Evolutionary conservation across 2,888 invertebrate species (phyloP), one percentile per base, ranked within the genome.

Genomic region (Synergus laeviventris): DNA sequence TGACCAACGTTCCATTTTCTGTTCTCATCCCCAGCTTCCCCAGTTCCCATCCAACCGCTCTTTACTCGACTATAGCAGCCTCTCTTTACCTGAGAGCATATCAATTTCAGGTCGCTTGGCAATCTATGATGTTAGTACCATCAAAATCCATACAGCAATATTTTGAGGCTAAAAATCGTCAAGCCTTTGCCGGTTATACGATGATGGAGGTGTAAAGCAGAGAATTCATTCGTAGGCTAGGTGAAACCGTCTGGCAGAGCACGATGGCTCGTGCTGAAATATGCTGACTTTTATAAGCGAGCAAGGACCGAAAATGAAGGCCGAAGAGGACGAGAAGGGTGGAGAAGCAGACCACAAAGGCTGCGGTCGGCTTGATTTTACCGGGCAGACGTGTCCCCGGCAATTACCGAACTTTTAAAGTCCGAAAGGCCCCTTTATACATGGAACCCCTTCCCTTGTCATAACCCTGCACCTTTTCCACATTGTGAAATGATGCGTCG

Each of bases 361-460:
- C 89, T 90, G 89, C 81, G 90, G 90, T 89, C 85, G 87, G 87
- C 88, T 89, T 87, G 86, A 90, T 90, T 90, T 89, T 89, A 88
- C 87, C 86, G 84, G 82, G 86, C 87, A 87, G 89, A 90, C 90
- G 87, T 89, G 89, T 89, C 88, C 88, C 84, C 88, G 84, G 87
- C 89, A 91, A 91, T 91, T 91, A 91, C 86, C 85, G 86, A 88
- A 89, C 89, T 89, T 89, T 89, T 88, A 88, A 88, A 90, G 86
- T 87, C 85, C 85, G 82, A 88, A 88, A 88, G 85, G 85, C 81
- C 78, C 76, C 77, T 82, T 81, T 79, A 79, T 81, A 81, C 79
- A 79, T 79, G 76, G 74, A 82, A 78, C 81, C 79, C 80, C 49
- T 24, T 42, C 8, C 21, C 70, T 36, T 62, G 62, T 62, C 62